Evolutionary conservation across 2,888 invertebrate species (phyloP).

Genomic region (Zaprionus bogoriensis): DNA sequence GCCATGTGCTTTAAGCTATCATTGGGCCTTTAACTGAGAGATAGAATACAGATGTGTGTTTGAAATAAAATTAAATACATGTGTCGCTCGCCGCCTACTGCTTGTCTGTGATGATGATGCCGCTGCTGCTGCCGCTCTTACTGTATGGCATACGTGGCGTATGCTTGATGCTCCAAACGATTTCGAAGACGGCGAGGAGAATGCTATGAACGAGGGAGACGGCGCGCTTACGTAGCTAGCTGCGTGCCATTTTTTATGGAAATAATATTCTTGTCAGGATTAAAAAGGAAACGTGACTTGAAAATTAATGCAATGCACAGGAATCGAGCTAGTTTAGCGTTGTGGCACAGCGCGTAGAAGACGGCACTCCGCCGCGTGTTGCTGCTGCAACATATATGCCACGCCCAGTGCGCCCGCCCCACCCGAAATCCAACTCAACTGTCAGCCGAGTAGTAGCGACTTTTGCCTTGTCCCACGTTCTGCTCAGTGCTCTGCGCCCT

Average conservation of each 20-base stretch:
- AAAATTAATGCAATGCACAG: constrained; percentile 79
- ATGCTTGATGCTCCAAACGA: constrained; percentile 58
- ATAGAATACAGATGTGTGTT: background rate
- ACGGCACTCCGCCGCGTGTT: constrained; percentile 26
- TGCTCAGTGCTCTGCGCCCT: background rate
- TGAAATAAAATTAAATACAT: constrained; percentile 68
- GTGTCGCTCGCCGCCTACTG: constrained; percentile 40
- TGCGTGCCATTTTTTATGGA: constrained; percentile 73
- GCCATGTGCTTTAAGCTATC: background rate
- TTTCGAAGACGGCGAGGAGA: constrained; percentile 25
- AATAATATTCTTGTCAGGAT: constrained; percentile 83
- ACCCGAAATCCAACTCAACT: constrained; percentile 48
- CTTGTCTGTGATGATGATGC: constrained; percentile 62
- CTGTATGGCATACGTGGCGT: constrained; percentile 67
- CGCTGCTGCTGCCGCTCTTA: no score
- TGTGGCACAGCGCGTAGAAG: constrained; percentile 20
- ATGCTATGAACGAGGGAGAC: constrained; percentile 13
- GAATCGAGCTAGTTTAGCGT: constrained; percentile 40
- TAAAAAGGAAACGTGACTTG: constrained; percentile 83
- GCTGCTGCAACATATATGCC: constrained; percentile 40
- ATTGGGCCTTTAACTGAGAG: background rate
- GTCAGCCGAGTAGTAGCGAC: constrained; percentile 45
- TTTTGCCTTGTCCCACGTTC: constrained; percentile 38
- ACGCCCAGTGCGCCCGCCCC: constrained; percentile 12
- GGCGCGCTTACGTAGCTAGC: constrained; percentile 16